phyloP scores from a whole-genome alignment of 2,888 invertebrate species.

The Eupsilia transversa region DNA sequence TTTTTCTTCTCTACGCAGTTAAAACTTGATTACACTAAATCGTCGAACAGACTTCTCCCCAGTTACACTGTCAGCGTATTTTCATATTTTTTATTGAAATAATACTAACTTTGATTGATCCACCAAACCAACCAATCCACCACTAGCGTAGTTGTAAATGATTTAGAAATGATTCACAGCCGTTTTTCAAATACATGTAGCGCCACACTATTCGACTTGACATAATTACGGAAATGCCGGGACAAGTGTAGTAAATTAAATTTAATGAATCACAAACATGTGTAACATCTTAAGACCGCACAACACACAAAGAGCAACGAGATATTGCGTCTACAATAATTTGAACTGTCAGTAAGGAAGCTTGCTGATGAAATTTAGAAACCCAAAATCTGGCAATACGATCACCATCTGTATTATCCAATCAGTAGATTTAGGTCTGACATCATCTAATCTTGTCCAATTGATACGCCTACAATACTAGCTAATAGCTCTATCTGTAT shows the following conservation, averaged over 20 bases:
- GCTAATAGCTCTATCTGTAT: background rate
- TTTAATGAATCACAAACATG: constrained; percentile 44
- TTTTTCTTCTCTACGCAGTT: background rate
- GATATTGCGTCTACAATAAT: background rate
- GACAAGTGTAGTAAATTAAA: constrained; percentile 38
- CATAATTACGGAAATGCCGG: constrained; percentile 49
- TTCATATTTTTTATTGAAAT: background rate
- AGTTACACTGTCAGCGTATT: background rate
- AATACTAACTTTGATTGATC: background rate
- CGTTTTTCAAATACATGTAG: constrained; percentile 10
- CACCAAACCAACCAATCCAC: constrained; percentile 14
- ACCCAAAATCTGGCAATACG: too few relatives aligned
- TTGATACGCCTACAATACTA: constrained; percentile 7
- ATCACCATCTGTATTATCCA: background rate
- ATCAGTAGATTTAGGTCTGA: background rate
- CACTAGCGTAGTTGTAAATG: background rate
- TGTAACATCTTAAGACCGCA: constrained; percentile 16
- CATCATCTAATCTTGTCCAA: constrained; percentile 4
- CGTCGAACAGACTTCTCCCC: too few relatives aligned
- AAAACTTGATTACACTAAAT: background rate
- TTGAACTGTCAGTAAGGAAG: background rate
- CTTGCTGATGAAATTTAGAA: background rate
- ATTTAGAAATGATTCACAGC: constrained; percentile 27
- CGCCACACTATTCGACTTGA: constrained; percentile 10
- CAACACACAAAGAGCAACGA: background rate